Evolutionary conservation across 2,888 invertebrate genomes (phyloP), one percentile per base, ranked within the genome.

Genomic region (Pomacea canaliculata): DNA sequence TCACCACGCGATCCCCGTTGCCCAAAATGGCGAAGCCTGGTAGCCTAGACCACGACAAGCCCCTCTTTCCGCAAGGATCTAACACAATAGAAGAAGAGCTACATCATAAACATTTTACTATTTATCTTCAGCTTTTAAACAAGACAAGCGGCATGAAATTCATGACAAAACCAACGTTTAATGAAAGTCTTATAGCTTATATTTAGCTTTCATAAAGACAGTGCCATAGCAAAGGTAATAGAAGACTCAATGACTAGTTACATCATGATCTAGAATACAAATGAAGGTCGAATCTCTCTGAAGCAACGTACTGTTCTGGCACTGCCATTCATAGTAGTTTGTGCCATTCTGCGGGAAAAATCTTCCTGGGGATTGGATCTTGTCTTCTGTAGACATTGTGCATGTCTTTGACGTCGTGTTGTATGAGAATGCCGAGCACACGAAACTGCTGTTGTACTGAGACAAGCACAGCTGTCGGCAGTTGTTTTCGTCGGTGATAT

Each of bases 31-130:
- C 78, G 68, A 76, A 83, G 7, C 85, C 85, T 16, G 82, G 79
- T 37, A 70, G 66, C 37, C 78, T 76, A 0, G 7, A 69, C 81
- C 82, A 83, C 1, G 68, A 75, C 27, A 82, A 62, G 3, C 82
- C 82, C 63, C 79, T 78, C 51, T 82, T 83, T 19, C 79, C 78
- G 72, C 85, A 84, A n/a, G 84, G 85, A 77, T 83, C 85, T 85
- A 76, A 46, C 13, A 73, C 12, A 69, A 68, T 23, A 49, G 65
- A 59, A 73, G 23, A 48, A 18, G 10, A 51, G n/a, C 19, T 27
- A 19, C 63, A 63, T 16, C 19, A 19, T 9, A 10, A 63, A 63
- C n/a, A 63, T 19, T 27, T 10, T 56, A 13, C 51, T 16, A 7
- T 10, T 16, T 13, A 7, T 10, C 12, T 10, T 56, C 7, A 56